Base-by-base conservation (phyloP, 2,113 vertebrate genomes). In the Megaceryle maxima region DNA sequence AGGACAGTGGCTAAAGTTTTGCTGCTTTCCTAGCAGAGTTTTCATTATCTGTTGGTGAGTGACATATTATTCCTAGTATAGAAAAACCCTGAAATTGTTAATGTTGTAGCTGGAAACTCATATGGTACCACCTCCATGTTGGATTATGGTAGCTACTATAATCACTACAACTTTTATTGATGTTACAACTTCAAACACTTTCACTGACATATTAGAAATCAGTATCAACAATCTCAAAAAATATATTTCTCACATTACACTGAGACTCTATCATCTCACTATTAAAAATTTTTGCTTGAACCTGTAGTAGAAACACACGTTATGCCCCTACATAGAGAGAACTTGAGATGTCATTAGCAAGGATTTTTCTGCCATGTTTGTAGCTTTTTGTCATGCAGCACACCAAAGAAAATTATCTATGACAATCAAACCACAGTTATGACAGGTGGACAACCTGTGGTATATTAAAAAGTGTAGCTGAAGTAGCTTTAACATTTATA, bases 401-500 rank as follows among this genome's bases (percentile, higher is more conserved):
- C 55, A 74, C 56, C 72, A 78, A 43, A 80, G 60, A 81, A 95
- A 83, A 79, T 88, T 12, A 96, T 72, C 85, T 90, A 90, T 13
- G 7, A 48, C 72, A 50, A 67, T 3, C 2, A 9, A 81, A 83
- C 20, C 55, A 60, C 79, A 69, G 68, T 51, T 69, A 80, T 1
- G 2, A 77, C 87, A 93, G 82, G 82, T 90, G 55, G 87, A 91
- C 85, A 92, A 96, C 88, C 68, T 77, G 88, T 93, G 80, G 85
- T 88, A 88, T 83, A 75, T 72, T 90, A 83, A 96, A 75, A 94
- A 88, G 24, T 26, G 18, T 18, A 28, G 51, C 1, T 88, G 79
- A 88, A 94, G 85, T 85, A 85, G 75, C 84, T 86, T 93, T 88
- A 90, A 92, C 94, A 95, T 92, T 84, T 95, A 95, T 92, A 68